A percentile compares a stretch with the other conserved stretches of the same genome.
Conservation (phyloP, 2,113 vertebrate genomes). For the Antigone vipio region DNA sequence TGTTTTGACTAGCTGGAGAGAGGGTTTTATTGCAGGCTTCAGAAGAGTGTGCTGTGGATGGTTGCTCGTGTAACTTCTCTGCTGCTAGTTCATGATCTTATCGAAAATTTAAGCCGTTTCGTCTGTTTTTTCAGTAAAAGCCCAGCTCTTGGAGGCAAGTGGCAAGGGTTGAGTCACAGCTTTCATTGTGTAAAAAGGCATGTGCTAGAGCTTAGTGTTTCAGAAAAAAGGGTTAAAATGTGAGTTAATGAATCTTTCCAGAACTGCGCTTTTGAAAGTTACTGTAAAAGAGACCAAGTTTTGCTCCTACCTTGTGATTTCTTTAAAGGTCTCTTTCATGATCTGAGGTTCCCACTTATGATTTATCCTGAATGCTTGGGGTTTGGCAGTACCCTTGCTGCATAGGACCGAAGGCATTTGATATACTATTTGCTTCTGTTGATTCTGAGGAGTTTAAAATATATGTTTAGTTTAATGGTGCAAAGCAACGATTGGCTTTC, state of each 20-base stretch:
- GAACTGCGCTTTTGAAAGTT: background rate
- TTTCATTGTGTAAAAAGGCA: background rate
- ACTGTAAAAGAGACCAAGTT: background rate
- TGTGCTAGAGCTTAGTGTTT: background rate
- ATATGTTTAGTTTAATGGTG: constrained; percentile 2
- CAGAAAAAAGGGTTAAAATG: background rate
- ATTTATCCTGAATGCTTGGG: constrained; percentile 24
- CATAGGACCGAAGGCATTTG: background rate
- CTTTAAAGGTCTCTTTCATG: constrained; percentile 40
- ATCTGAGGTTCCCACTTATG: background rate
- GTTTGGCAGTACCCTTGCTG: constrained; percentile 26
- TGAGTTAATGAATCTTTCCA: background rate
- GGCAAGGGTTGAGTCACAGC: background rate
- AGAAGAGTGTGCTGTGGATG: background rate
- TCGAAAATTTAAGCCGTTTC: fast-evolving
- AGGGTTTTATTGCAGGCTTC: background rate
- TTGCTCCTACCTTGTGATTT: background rate
- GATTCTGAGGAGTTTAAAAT: constrained; percentile 9
- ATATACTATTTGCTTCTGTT: constrained; percentile 22
- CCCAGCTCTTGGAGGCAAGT: background rate
- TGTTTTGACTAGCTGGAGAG: background rate
- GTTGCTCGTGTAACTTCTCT: background rate
- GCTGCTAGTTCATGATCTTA: background rate
- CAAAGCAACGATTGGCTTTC: background rate
- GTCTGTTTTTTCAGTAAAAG: background rate